Conservation (phyloP, 2,888 invertebrate genomes). For the Cabera pusaria region DNA sequence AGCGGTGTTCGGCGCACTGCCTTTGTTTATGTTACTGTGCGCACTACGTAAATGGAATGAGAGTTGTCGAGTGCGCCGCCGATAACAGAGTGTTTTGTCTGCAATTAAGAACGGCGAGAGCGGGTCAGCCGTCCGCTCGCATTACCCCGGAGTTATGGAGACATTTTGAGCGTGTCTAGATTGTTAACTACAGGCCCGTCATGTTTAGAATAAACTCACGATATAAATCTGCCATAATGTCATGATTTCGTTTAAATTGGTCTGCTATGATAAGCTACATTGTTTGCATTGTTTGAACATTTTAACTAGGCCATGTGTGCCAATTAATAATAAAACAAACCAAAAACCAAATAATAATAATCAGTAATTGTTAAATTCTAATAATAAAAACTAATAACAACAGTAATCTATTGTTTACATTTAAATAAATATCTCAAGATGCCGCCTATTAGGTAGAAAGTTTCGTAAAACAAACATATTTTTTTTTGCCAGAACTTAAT, state of each 20-base stretch:
- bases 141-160: conserved; percentile 69
- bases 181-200: conserved; percentile 61
- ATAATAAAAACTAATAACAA: no score
- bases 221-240: conserved; percentile 55
- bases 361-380: no score
- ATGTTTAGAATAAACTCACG: conserved; percentile 54
- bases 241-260: conserved; percentile 39
- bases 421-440: no score
- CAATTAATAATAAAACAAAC: no score
- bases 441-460: no score
- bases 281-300: conserved; percentile 8
- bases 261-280: conserved; percentile 8
- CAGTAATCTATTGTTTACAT: no score
- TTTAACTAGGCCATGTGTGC: no score
- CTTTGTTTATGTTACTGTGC: conserved; percentile 70
- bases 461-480: no score
- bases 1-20: conserved; percentile 50
- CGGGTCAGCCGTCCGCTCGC: conserved; percentile 57
- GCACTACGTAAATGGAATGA: conserved; percentile 67
- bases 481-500: no score
- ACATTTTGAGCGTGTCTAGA: conserved; percentile 61
- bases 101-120: conserved; percentile 74
- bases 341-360: no score
- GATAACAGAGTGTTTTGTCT: conserved; percentile 77
- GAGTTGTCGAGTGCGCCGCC: conserved; percentile 56